These are phyloP conservation scores for Heliocidaris tuberculata DNA, from an alignment of 35 echinoderm and acorn worm species.

Conservation along the genomic window DNA sequence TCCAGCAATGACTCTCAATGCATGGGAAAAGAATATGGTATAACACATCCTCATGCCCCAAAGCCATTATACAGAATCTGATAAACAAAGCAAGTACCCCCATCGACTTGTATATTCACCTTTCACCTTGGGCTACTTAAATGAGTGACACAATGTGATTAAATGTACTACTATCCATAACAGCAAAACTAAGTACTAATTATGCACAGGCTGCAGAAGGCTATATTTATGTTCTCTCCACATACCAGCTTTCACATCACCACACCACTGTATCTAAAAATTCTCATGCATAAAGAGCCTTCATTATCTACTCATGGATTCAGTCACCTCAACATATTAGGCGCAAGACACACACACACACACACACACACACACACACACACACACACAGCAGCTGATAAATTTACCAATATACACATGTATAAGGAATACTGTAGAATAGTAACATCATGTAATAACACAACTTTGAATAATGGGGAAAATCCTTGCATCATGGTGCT, in stretches of 20 bases:
- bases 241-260: background rate
- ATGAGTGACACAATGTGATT: no score
- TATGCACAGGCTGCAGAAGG: background rate
- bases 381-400: background rate
- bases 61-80: no score
- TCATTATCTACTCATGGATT: background rate
- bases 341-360: background rate
- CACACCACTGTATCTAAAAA: background rate
- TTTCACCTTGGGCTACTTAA: no score
- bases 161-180: background rate
- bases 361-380: constrained; percentile 30
- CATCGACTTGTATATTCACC: no score
- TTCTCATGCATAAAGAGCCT: background rate
- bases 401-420: background rate
- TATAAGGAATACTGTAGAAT: background rate
- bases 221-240: background rate
- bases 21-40: no score
- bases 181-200: background rate
- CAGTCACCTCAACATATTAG: background rate
- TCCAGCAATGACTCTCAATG: no score
- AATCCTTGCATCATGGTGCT: constrained; percentile 36
- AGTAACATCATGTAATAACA: background rate
- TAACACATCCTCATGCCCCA: no score
- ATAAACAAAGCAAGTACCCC: no score
- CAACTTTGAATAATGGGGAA: background rate